Evolutionary conservation across 1,140 invertebrate genomes (phyloP), one percentile per base, ranked within the genome.

Genomic region (Drosophila parvula): DNA sequence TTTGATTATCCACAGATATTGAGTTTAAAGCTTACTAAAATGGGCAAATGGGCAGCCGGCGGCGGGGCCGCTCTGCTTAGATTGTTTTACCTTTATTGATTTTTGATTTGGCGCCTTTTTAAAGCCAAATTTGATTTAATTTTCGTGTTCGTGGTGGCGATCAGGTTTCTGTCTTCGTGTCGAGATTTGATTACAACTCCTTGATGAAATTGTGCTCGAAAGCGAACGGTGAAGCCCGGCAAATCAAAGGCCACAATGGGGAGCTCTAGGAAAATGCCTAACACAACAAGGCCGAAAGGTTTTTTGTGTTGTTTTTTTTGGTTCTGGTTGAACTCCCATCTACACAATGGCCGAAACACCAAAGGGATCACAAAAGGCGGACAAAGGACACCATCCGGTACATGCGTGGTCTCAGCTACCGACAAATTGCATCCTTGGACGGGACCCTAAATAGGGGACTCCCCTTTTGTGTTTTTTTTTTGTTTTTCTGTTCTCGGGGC

Each of bases 61-160:
- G 68, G 65, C 57, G 28, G 10, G 18, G 22, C 22, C 22, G 22
- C 30, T 30, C 60, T 74, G 40, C 59, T 71, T 36, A 61, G 55
- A 78, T 88, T 88, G 79, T 78, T 74, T 80, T 88, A 83, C 84
- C 84, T 89, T 88, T 88, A 88, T 88, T 83, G 83, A 88, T 88
- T 88, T 88, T 88, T 74, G 60, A 73, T 73, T 71, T 73, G 28
- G 30, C 30, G 67, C 69, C 69, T 59, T 62, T 73, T 71, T 48
- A 44, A 59, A n/a, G 61, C 22, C 68, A 88, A 88, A 88, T 83
- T 70, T 78, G 83, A 88, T 88, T 75, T 78, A 78, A 88, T 89
- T 86, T 86, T 88, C 43, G 32, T 61, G 78, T 73, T 55, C 60
- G 44, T 45, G 60, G 78, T 58, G 45, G 47, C n/a, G 67, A 73